Evolutionary conservation across 2,797 vertebrate genomes (phyloP), one percentile per base, ranked within the genome.

Genomic region (Coendou prehensilis): DNA sequence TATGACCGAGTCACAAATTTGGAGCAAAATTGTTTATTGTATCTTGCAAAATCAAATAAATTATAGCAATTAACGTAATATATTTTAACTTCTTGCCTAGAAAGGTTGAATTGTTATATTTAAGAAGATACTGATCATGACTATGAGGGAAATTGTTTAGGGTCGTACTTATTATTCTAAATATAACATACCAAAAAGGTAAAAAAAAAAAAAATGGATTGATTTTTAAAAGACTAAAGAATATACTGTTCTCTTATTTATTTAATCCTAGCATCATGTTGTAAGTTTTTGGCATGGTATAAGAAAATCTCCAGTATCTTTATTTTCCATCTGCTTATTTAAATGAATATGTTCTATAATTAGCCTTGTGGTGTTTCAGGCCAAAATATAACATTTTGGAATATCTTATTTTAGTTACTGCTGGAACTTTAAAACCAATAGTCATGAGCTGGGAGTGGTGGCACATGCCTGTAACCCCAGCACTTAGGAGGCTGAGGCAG

Each of bases 81-180:
- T 94, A 52, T 85, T 85, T 95, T 95, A 47, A 89, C n/a, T 87
- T 92, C 1, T 92, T 94, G 71, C 3, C 71, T 83, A 59, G 79
- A 84, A 78, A 30, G 3, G 50, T 81, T 85, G 54, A 86, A 30
- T 89, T 81, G 20, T 78, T 86, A 89, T 76, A 64, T 78, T 92
- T 93, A 89, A 86, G 45, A 94, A 94, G n/a, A 88, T 95, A 73
- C 13, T 88, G 1, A 56, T 93, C n/a, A 83, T 75, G 22, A 67
- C 17, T 76, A 0, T 89, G 61, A 67, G 45, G 50, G 67, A 81
- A 86, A 69, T 92, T 76, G 52, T 85, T 18, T 71, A 41, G 33
- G 81, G 15, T 91, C 33, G 63, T 76, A 78, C 9, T 71, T 93
- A 17, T 64, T 95, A 89, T 69, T 89, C 28, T 89, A 54, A 89